Base-by-base conservation (phyloP, 2,888 invertebrate genomes). In the Gryllus longicercus region DNA sequence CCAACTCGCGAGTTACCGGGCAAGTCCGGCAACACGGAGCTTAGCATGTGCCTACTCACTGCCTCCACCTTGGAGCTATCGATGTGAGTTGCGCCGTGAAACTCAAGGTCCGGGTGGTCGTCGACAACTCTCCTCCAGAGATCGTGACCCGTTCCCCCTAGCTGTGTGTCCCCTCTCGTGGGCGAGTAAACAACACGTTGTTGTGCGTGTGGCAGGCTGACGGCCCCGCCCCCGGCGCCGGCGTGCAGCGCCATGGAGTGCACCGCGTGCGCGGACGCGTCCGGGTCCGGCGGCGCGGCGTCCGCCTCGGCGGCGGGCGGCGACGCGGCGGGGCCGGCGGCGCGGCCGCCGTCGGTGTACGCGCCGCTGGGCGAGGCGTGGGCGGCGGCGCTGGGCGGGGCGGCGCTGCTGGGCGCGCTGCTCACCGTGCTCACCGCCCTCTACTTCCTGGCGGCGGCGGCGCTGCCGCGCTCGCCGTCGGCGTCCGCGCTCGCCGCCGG, bases 401-500 rank as follows among this genome's bases (percentile, higher is more conserved):
- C 81, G 78, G 77, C 81, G 5, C 76, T 82, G 23, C 78, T 82
- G n/a, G 82, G 82, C 75, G 82, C 82, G 16, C 81, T 82, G 51
- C 75, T 82, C 77, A 81, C 81, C 4, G 76, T 81, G 23, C 80
- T 82, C 49, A 81, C 79, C n/a, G 80, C 81, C n/a, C 51, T 81
- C 14, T 82, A 82, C 80, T 82, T 82, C 79, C 78, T 82, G 23
- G 81, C 81, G 25, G 82, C 82, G 16, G 81, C 82, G 49, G 82
- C 82, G 12, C 50, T 82, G 2, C 81, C 82, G 23, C 81, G 81
- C 51, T 63, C 63, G 14, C 63, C 63, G 4, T 38, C 38, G 38
- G 63, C n/a, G 8, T 63, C 63, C 16, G 63, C 63, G n/a, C 14
- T 81, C 25, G 74, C 81, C 38, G 81, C 79, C 51, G 82, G 80